Percentiles rank a stretch among this genome's conserved stretches.
phyloP scores from a whole-genome alignment of 2,113 vertebrate species.

The Eublepharis macularius region DNA sequence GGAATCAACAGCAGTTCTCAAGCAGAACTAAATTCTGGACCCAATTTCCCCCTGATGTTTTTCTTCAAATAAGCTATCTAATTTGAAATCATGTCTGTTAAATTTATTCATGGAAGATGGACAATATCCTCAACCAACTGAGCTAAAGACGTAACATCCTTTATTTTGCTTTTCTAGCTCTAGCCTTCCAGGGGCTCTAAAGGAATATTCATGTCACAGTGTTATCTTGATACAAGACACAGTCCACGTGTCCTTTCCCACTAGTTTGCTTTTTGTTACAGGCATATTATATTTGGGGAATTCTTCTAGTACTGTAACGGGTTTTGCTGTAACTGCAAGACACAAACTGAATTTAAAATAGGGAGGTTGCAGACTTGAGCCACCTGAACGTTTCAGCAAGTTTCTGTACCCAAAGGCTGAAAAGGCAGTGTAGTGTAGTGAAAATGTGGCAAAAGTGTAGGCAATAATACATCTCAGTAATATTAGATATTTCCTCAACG shows the following conservation, averaged over 20 bases:
- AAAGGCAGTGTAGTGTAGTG: neutral
- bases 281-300: neutral
- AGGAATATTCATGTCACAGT: neutral
- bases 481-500: too few species aligned
- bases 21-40: slow-evolving; percentile 37
- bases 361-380: neutral
- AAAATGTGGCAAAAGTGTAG: neutral
- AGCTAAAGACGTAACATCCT: neutral
- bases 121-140: neutral
- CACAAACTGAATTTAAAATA: neutral
- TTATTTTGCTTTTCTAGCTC: neutral
- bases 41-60: slow-evolving; percentile 43
- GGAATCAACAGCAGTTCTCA: slow-evolving; percentile 50
- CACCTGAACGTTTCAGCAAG: neutral
- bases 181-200: neutral
- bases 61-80: slow-evolving; percentile 27
- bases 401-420: neutral
- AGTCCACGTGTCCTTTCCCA: neutral
- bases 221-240: neutral
- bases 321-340: neutral
- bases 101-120: neutral
- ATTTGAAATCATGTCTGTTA: neutral
- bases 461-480: too few species aligned
- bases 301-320: neutral
- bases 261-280: neutral